Evolutionary conservation across 2,888 invertebrate species (phyloP).

Genomic region (Himalopsyche anomala): DNA sequence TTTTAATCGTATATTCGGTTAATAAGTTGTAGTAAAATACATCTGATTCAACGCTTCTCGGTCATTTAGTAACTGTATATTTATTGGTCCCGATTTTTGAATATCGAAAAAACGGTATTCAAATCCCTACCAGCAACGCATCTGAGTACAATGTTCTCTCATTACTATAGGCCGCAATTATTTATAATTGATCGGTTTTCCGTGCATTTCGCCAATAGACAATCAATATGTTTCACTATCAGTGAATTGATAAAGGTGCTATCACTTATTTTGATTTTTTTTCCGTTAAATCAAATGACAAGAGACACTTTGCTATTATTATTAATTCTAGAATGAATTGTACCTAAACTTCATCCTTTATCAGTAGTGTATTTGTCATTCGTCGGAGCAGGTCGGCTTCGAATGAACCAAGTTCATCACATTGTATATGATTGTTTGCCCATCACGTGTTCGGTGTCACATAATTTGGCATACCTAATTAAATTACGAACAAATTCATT

Average conservation of each 20-base stretch:
- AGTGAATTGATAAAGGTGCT: constrained; percentile 2
- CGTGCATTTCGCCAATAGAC: neutral
- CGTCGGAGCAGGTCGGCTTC: neutral
- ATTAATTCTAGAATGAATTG: constrained; percentile 10
- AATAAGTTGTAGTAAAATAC: too few species aligned
- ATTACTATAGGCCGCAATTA: neutral
- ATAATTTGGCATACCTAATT: too few species aligned
- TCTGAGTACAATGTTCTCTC: neutral
- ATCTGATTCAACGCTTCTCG: too few species aligned
- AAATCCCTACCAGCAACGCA: neutral
- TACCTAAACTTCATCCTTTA: neutral
- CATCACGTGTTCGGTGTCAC: too few species aligned
- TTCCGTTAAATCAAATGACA: neutral
- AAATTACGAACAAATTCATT: too few species aligned
- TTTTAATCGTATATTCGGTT: too few species aligned
- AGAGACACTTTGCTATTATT: constrained; percentile 18
- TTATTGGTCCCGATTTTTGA: too few species aligned
- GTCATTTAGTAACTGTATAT: too few species aligned
- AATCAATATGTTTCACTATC: neutral
- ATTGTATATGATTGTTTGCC: constrained; percentile 9
- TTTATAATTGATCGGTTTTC: neutral
- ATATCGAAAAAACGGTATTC: too few species aligned
- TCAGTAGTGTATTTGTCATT: constrained; percentile 2
- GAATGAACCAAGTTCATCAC: neutral
- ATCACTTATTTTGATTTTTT: constrained; percentile 11